These are phyloP conservation scores for Polypterus senegalus DNA, from an alignment of 2,113 vertebrate genomes.

Conservation along the genomic window DNA sequence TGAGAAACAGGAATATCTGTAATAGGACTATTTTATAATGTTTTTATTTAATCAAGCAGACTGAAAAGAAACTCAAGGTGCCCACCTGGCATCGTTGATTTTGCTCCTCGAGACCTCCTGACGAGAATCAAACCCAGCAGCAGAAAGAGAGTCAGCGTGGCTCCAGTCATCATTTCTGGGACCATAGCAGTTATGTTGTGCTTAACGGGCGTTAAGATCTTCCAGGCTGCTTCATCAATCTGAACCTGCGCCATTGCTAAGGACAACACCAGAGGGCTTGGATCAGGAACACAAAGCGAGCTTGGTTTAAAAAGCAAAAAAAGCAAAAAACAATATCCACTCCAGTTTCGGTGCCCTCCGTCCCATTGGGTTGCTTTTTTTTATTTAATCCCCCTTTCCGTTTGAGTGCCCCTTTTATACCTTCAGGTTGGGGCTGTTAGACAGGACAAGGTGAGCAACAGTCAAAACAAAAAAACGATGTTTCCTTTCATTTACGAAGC, in stretches of 20 bases:
- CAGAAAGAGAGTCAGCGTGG: constrained; percentile 47
- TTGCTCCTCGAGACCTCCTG: constrained; percentile 43
- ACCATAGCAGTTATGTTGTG: constrained; percentile 37
- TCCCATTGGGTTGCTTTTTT: neutral
- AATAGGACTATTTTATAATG: no score
- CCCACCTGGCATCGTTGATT: constrained; percentile 67
- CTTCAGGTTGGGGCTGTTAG: constrained; percentile 17
- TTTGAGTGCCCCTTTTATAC: constrained; percentile 33
- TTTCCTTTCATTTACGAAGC: constrained; percentile 31
- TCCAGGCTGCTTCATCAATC: constrained; percentile 31
- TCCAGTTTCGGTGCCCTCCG: neutral
- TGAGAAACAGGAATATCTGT: no score
- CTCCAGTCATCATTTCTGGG: constrained; percentile 17
- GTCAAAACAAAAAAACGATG: constrained; percentile 51
- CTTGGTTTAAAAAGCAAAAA: neutral
- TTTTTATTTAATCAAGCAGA: neutral
- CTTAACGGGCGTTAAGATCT: constrained; percentile 35
- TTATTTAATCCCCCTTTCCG: neutral
- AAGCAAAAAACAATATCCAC: neutral
- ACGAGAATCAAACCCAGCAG: constrained; percentile 53
- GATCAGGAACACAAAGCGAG: no score
- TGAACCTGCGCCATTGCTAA: constrained; percentile 1
- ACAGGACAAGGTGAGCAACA: constrained; percentile 52
- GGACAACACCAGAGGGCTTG: no score
- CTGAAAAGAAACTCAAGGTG: neutral